Evolutionary conservation across 2,113 vertebrate species (phyloP).

Genomic region (Tor tambroides): DNA sequence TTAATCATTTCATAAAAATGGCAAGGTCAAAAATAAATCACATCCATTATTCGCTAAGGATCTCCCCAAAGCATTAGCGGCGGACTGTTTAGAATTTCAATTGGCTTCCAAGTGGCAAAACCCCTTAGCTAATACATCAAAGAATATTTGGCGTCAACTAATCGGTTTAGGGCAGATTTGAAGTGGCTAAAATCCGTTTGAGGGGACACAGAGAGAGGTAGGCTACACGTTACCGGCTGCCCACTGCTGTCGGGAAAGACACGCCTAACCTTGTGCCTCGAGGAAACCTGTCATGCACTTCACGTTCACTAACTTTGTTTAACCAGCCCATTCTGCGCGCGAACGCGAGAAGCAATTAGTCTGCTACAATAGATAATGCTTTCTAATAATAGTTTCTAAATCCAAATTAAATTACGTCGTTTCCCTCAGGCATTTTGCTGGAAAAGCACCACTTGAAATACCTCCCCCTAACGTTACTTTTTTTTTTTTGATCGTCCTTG

Average conservation of each 20-base stretch:
- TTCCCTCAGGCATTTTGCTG: slow-evolving; percentile 71
- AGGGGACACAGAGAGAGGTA: slow-evolving; percentile 67
- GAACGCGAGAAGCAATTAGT: slow-evolving; percentile 71
- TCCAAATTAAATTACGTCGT: slow-evolving; percentile 76
- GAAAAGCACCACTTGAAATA: slow-evolving; percentile 63
- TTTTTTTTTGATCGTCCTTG: not conserved
- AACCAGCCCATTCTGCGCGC: slow-evolving; percentile 66
- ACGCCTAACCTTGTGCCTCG: slow-evolving; percentile 70
- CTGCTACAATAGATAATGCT: slow-evolving; percentile 72
- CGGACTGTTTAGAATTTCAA: slow-evolving; percentile 84
- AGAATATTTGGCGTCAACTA: slow-evolving; percentile 84
- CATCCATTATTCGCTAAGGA: slow-evolving; percentile 80
- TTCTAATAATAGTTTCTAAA: slow-evolving; percentile 77
- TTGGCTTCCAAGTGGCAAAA: slow-evolving; percentile 83
- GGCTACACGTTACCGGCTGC: slow-evolving; percentile 59
- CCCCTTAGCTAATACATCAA: slow-evolving; percentile 85
- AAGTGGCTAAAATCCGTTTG: slow-evolving; percentile 77
- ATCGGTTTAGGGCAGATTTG: slow-evolving; percentile 83
- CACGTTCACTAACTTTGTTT: slow-evolving; percentile 72
- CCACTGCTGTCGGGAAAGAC: slow-evolving; percentile 59
- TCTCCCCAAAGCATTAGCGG: slow-evolving; percentile 80
- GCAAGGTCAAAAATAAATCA: slow-evolving; percentile 83
- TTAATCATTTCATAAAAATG: slow-evolving; percentile 79
- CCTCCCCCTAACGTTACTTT: no score
- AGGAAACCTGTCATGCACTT: slow-evolving; percentile 71